Conservation (phyloP, 2,113 vertebrate genomes). For the Myrmecobius fasciatus region DNA sequence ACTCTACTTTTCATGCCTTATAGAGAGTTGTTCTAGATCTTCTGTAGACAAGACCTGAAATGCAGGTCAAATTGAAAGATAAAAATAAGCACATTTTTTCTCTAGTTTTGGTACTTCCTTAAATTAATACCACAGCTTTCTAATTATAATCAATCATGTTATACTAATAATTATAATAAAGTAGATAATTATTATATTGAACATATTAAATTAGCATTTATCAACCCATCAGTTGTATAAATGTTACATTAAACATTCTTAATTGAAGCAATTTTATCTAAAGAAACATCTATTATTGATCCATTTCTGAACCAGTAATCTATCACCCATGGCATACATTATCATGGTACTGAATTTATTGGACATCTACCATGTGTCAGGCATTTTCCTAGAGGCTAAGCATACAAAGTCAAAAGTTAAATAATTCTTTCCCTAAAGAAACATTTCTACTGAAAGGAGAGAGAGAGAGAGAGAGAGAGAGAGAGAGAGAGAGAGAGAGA, state of each 20-base stretch:
- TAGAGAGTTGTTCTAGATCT: not conserved
- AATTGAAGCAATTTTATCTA: conserved; percentile 27
- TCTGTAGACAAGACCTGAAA: not conserved
- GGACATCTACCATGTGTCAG: not conserved
- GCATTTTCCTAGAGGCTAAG: not conserved
- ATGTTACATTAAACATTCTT: conserved; percentile 23
- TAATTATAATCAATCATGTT: conserved; percentile 51
- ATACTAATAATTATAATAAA: conserved; percentile 40
- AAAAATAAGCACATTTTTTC: not conserved
- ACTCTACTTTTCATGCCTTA: not conserved
- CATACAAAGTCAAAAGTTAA: not conserved
- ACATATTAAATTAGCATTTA: conserved; percentile 58
- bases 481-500: not conserved
- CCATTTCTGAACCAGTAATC: conserved; percentile 16
- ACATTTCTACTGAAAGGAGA: not conserved
- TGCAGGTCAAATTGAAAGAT: not conserved
- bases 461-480: too few relatives aligned
- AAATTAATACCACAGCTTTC: not conserved
- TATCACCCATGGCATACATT: not conserved
- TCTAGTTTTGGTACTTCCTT: not conserved
- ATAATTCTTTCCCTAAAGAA: not conserved
- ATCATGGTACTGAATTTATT: not conserved
- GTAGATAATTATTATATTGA: conserved; percentile 5
- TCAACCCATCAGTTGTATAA: conserved; percentile 54
- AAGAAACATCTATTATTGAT: not conserved